A percentile compares a stretch with the other conserved stretches of the same genome.
Conservation (phyloP, 2,888 invertebrate genomes). For the Drosophila mercatorum region DNA sequence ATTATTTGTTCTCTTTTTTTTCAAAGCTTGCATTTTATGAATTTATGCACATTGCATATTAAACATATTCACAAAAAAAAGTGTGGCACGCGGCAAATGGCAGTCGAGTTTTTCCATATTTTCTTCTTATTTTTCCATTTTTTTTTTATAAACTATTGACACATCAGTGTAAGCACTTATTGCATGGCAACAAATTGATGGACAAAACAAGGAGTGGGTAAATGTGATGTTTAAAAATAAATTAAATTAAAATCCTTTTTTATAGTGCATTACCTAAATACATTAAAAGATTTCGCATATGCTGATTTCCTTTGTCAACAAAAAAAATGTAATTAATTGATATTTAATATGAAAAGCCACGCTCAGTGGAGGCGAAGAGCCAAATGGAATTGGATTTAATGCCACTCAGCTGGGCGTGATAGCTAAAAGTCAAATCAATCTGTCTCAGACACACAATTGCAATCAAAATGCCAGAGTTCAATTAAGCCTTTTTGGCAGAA, state of each 20-base stretch:
- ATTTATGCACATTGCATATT: slow-evolving; percentile 37
- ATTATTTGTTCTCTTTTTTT: neutral
- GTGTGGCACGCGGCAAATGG: slow-evolving; percentile 1
- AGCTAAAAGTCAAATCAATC: slow-evolving; percentile 29
- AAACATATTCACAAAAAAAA: neutral
- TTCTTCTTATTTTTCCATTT: neutral
- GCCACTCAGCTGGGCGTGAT: slow-evolving; percentile 4
- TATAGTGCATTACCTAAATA: slow-evolving; percentile 37
- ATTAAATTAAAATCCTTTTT: slow-evolving; percentile 30
- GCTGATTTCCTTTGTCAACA: slow-evolving; percentile 29
- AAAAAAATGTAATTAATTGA: slow-evolving; percentile 52
- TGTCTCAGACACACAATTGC: slow-evolving; percentile 2
- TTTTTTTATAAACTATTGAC: slow-evolving; percentile 28
- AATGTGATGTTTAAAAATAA: slow-evolving; percentile 23
- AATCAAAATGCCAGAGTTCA: slow-evolving; percentile 52
- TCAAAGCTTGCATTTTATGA: slow-evolving; percentile 3
- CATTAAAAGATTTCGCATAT: slow-evolving; percentile 21
- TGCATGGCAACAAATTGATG: neutral
- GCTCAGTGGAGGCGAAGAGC: neutral
- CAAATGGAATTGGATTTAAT: slow-evolving; percentile 34
- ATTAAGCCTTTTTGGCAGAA: neutral
- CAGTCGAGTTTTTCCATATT: neutral
- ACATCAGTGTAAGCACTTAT: slow-evolving; percentile 29
- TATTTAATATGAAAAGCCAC: slow-evolving; percentile 43
- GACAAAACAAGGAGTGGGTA: neutral